A percentile compares a stretch with the other conserved stretches of the same genome.
Evolutionary conservation across 1,140 invertebrate genomes (phyloP).

Genomic region (Caerostris darwini): DNA sequence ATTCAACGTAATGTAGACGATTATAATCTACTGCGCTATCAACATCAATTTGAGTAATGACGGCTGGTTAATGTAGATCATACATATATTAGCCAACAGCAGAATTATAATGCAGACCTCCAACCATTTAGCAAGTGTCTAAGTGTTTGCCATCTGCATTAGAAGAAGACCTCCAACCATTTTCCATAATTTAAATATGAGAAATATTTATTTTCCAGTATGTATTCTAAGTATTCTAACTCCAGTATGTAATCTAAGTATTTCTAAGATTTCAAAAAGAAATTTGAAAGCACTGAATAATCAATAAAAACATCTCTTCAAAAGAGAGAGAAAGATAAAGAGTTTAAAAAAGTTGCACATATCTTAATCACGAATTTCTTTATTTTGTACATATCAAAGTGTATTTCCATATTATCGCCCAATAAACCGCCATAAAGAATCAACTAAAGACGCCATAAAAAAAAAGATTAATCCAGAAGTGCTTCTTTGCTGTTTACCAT

Average conservation of each 20-base stretch:
- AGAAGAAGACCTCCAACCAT: too few species aligned
- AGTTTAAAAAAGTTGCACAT: neutral
- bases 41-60: slow-evolving; percentile 7
- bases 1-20: neutral
- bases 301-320: neutral
- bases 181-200: neutral
- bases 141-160: too few species aligned
- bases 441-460: slow-evolving; percentile 5
- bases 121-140: too few species aligned
- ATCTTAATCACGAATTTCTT: neutral
- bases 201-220: neutral
- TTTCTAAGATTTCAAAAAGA: neutral
- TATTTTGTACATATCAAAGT: neutral
- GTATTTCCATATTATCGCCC: neutral
- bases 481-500: neutral
- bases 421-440: neutral
- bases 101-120: neutral
- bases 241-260: too few species aligned
- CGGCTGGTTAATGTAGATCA: neutral
- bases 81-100: too few species aligned
- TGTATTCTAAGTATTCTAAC: too few species aligned
- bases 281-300: neutral
- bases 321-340: too few species aligned
- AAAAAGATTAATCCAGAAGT: slow-evolving; percentile 16
- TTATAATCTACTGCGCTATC: neutral